Conservation (phyloP, 2,113 vertebrate genomes). For the Podarcis cretensis region DNA sequence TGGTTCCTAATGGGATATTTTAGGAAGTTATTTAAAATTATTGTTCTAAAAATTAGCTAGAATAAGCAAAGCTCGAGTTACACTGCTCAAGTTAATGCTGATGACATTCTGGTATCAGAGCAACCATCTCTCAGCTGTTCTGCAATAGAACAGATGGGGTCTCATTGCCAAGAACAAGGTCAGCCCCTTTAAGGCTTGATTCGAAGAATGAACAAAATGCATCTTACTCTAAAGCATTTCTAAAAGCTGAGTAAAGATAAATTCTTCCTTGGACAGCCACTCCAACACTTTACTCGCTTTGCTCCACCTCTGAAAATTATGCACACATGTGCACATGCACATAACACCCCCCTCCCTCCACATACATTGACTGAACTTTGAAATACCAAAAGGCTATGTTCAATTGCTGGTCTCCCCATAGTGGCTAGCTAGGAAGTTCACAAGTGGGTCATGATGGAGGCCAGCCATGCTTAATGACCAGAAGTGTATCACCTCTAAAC, state of each 20-base stretch:
- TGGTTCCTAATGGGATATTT: background rate
- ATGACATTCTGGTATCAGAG: constrained; percentile 3
- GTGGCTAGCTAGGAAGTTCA: background rate
- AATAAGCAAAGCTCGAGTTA: constrained; percentile 5
- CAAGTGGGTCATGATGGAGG: background rate
- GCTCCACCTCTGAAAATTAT: background rate
- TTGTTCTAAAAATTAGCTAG: constrained; percentile 21
- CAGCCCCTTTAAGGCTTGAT: background rate
- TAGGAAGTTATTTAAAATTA: background rate
- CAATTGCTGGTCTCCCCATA: background rate
- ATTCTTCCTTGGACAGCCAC: background rate
- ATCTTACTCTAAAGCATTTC: background rate
- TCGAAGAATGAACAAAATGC: constrained; percentile 10
- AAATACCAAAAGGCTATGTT: background rate
- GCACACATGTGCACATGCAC: no score
- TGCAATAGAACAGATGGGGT: constrained; percentile 37
- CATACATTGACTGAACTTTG: background rate
- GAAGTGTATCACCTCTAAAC: background rate
- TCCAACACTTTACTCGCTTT: background rate
- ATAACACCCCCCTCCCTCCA: background rate
- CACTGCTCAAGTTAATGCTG: background rate
- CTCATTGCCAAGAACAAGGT: background rate
- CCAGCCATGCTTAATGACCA: background rate
- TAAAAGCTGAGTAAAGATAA: background rate
- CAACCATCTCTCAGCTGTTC: constrained; percentile 37